Evolutionary conservation across 2,797 vertebrate genomes (phyloP), one percentile per base, ranked within the genome.

Genomic region (Anniella stebbinsi): DNA sequence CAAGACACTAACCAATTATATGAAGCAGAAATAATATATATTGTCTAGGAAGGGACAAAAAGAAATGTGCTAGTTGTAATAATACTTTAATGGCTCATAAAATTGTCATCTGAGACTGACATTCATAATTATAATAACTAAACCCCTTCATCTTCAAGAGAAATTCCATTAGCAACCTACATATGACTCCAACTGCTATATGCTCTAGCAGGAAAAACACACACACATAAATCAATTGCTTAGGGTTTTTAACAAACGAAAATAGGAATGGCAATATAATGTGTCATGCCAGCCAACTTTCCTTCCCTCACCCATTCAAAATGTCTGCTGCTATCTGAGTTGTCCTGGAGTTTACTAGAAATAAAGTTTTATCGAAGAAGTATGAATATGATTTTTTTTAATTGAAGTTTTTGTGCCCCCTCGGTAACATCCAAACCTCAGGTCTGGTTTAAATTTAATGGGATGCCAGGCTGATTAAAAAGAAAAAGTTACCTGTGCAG

Each of bases 91-190:
- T 89, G 45, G 88, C 57, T 92, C 73, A 80, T 84, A 91, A 94
- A 84, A 89, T 77, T 88, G 38, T 80, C 25, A 11, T 84, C 92
- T 41, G 78, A 91, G 67, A 92, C 28, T 93, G 88, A 81, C 69
- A 90, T 87, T 77, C 93, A 83, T 86, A 92, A 95, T 93, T 93
- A 92, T 10, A 0, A 88, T 90, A 91, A 70, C 63, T 84, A 91
- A 66, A 25, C 57, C 21, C 88, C 87, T 38, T 82, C 82, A 92
- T 91, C 93, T 89, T 87, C 90, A 75, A 93, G 18, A 69, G 92
- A 91, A 93, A 92, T 70, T 90, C 48, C 88, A 93, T 94, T 93
- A 94, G 3, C 73, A 88, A 18, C 13, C 36, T 85, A 87, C 4
- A 87, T 81, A 92, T 88, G 13, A 89, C 88, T 93, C 21, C 1